Evolutionary conservation across 2,113 vertebrate genomes (phyloP).

Genomic region (Cebidichthys violaceus): DNA sequence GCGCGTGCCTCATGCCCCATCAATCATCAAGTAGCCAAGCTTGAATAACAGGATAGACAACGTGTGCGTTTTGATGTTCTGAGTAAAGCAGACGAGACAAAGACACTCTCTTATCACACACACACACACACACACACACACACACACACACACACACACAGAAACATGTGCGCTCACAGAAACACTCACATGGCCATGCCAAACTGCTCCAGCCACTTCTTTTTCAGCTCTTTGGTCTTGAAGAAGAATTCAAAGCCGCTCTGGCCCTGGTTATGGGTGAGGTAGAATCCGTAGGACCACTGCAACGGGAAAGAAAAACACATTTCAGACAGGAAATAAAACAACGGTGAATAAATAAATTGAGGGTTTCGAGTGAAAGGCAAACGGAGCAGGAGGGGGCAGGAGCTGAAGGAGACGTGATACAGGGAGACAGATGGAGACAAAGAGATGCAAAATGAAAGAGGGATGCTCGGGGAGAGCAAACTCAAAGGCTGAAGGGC

Average conservation of each 20-base stretch:
- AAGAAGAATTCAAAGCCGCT: constrained; percentile 97
- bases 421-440: constrained; percentile 74
- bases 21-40: constrained; percentile 36
- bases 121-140: too few relatives aligned
- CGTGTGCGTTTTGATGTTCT: constrained; percentile 5
- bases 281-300: constrained; percentile 99
- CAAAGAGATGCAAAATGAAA: constrained; percentile 67
- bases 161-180: too few relatives aligned
- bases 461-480: constrained; percentile 54
- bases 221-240: constrained; percentile 99
- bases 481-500: constrained; percentile 47
- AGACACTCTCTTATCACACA: constrained; percentile 3
- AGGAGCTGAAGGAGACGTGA: constrained; percentile 40
- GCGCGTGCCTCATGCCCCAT: constrained; percentile 17
- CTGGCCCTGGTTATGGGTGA: constrained; percentile 96
- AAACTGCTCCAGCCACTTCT: constrained; percentile 99
- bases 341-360: constrained; percentile 8
- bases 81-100: constrained; percentile 16
- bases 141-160: not conserved
- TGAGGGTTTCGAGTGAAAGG: constrained; percentile 21
- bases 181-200: constrained; percentile 98
- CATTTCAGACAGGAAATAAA: constrained; percentile 14
- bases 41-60: constrained; percentile 62
- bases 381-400: constrained; percentile 27
- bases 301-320: constrained; percentile 71